Conservation (phyloP, 2,797 vertebrate species). For the Peromyscus attwateri region DNA sequence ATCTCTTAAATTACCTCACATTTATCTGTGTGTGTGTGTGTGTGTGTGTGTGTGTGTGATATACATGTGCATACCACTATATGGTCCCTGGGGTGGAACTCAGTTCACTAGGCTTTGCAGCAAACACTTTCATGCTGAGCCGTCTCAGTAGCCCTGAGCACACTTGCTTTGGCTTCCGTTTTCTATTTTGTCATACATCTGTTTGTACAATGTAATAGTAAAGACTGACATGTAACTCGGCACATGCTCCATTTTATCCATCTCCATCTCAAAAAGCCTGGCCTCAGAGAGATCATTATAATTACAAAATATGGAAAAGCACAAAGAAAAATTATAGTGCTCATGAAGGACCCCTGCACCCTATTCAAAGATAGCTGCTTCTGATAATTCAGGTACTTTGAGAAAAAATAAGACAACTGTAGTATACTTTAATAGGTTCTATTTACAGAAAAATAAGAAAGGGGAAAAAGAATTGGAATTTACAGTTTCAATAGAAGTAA, state of each 20-base stretch:
- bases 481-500: constrained; percentile 65
- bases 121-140: neutral
- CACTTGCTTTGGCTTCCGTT: neutral
- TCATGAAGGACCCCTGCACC: neutral
- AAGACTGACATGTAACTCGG: neutral
- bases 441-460: constrained; percentile 17
- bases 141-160: neutral
- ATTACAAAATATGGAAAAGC: constrained; percentile 35
- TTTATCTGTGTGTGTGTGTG: neutral
- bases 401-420: neutral
- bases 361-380: neutral
- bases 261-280: neutral
- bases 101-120: neutral
- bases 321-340: neutral
- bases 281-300: neutral
- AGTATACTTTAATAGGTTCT: constrained; percentile 49
- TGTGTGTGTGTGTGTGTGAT: neutral
- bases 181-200: neutral
- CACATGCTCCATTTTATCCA: neutral
- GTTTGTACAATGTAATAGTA: constrained; percentile 25
- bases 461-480: neutral
- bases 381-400: constrained; percentile 20
- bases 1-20: neutral
- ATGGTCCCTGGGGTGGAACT: too few relatives aligned
- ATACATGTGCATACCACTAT: neutral